Conservation (phyloP, 2,888 invertebrate genomes). For the Aphodius sticticus region DNA sequence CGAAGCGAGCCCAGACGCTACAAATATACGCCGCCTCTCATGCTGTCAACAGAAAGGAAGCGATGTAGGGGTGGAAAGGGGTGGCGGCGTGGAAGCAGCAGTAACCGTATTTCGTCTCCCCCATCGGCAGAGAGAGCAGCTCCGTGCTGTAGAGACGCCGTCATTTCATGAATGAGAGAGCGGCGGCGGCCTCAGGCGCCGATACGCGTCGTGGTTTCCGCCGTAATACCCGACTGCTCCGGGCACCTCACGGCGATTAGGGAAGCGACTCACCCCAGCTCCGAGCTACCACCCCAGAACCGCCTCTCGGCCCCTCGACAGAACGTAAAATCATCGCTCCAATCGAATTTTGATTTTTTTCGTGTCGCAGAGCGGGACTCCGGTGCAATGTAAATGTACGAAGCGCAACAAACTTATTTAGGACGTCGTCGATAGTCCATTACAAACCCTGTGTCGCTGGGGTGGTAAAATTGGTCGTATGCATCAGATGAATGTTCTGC, state of each 20-base stretch:
- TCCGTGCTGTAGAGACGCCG: conserved; percentile 35
- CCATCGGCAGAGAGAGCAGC: neutral
- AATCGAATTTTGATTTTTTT: neutral
- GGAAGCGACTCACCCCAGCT: neutral
- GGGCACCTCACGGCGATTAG: conserved; percentile 44
- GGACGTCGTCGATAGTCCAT: neutral
- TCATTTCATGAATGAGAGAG: conserved; percentile 40
- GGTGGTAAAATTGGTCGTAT: neutral
- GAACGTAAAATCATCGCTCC: neutral
- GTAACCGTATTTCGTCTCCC: conserved; percentile 4
- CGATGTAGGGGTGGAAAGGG: neutral
- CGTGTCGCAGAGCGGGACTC: neutral
- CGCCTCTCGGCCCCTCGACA: neutral
- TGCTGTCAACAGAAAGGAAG: conserved; percentile 4
- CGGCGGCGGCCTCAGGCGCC: conserved; percentile 45
- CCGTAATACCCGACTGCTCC: conserved; percentile 47
- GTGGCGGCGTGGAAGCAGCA: neutral
- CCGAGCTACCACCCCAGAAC: neutral
- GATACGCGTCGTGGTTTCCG: conserved; percentile 47
- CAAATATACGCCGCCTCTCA: neutral
- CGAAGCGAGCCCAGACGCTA: neutral
- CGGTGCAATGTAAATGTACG: neutral
- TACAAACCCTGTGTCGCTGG: neutral
- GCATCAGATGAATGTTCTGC: neutral
- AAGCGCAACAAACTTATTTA: neutral